Evolutionary conservation across 2,888 invertebrate species (phyloP).

Genomic region (Drosophila kambysellisi): DNA sequence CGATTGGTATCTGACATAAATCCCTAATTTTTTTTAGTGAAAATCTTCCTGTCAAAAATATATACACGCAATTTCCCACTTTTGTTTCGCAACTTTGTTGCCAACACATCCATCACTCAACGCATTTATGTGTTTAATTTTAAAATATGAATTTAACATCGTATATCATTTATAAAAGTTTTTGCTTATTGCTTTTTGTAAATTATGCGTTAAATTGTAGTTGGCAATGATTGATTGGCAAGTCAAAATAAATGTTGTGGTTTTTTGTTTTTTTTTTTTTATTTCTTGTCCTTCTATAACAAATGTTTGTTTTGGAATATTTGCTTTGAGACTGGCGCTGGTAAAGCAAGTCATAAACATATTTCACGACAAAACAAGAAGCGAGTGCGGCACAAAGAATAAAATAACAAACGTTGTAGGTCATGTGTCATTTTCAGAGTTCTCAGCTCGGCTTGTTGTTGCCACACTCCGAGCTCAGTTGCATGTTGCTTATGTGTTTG

Average conservation of each 20-base stretch:
- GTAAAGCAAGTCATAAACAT: slow-evolving; percentile 77
- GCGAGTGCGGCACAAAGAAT: slow-evolving; percentile 26
- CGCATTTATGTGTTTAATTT: slow-evolving; percentile 29
- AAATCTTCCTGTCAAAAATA: background rate
- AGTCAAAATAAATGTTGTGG: slow-evolving; percentile 23
- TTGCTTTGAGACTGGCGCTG: slow-evolving; percentile 53
- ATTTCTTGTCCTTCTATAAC: background rate
- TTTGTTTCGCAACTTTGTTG: slow-evolving; percentile 4
- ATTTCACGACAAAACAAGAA: slow-evolving; percentile 66
- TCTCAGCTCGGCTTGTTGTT: slow-evolving; percentile 39
- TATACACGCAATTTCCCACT: background rate
- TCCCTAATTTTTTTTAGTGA: background rate
- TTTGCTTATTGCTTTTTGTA: slow-evolving; percentile 36
- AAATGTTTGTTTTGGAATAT: slow-evolving; percentile 37
- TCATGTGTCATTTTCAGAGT: slow-evolving; percentile 75
- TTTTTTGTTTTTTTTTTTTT: background rate
- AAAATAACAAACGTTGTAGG: slow-evolving; percentile 71
- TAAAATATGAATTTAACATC: slow-evolving; percentile 29
- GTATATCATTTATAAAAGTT: slow-evolving; percentile 35
- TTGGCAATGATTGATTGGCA: slow-evolving; percentile 75
- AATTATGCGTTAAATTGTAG: slow-evolving; percentile 71
- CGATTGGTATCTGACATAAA: slow-evolving; percentile 23
- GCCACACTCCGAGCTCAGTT: slow-evolving; percentile 31
- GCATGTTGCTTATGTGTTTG: slow-evolving; percentile 74
- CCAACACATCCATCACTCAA: slow-evolving; percentile 29